Base-by-base conservation (phyloP, 2,797 vertebrate species). In the Kryptopterus vitreolus region DNA sequence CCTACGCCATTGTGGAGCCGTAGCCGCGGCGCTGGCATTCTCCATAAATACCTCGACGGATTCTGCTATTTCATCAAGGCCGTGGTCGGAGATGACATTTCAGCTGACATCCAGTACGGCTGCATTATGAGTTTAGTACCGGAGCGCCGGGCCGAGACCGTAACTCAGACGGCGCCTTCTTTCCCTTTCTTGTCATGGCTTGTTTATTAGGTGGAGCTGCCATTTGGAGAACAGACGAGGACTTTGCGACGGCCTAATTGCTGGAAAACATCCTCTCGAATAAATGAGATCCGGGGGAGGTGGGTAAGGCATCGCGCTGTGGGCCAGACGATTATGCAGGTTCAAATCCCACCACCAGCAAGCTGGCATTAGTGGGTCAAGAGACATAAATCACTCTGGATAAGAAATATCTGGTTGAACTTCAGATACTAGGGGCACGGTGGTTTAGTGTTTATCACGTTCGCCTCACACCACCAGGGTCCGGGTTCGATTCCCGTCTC, bases 41-140 rank as follows among this genome's bases (percentile, higher is more conserved):
- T 86, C 78, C 48, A 58, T 83, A 89, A 88, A 89, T 87, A 86
- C 82, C 77, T 86, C 78, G 72, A 84, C 81, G 78, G 82, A 87
- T 85, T 84, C 82, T 83, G 85, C 81, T 88, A 88, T 87, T 90
- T 89, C 72, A 68, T 84, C 79, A 81, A 55, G 72, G 79, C 85
- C 85, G 73, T 77, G 75, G 68, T 58, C 61, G 61, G 55, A 66
- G 82, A 83, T 89, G 87, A 86, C 83, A 88, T 83, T 89, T 87
- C 80, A 76, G 77, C 58, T 83, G 76, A 81, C 83, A 81, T 82
- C 76, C 78, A 86, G 71, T 83, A 76, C 72, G 70, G 71, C 63
- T 33, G 53, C 52, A 62, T 81, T 86, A 53, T 68, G 76, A 79
- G 53, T 79, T 74, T 71, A 70, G 72, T 53, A 18, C 59, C 10